These are phyloP conservation scores for Sceloporus tristichus DNA, from an alignment of 2,113 vertebrate genomes.

Conservation along the genomic window DNA sequence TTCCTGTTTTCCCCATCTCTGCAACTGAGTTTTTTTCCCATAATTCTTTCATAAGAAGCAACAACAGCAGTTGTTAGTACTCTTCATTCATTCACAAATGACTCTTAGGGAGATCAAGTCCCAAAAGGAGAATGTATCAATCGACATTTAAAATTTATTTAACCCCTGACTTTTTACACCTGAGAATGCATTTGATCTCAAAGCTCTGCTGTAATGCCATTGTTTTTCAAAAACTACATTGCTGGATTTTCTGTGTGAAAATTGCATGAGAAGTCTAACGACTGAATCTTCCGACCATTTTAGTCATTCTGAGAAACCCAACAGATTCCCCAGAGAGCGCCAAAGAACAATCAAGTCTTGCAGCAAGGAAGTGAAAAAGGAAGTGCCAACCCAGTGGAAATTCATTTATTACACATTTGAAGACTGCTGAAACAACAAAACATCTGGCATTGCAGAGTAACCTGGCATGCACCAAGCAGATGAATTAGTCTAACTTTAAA, in stretches of 20 bases:
- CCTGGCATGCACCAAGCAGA: constrained; percentile 41
- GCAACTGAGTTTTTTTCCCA: not conserved
- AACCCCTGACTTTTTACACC: constrained; percentile 54
- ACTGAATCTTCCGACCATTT: constrained; percentile 52
- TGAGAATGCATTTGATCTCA: constrained; percentile 60
- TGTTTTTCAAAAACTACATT: constrained; percentile 46
- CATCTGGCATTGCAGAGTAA: constrained; percentile 47
- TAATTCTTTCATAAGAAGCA: not conserved
- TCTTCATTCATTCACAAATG: not conserved
- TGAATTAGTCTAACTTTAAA: constrained; percentile 43
- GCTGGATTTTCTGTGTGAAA: constrained; percentile 59
- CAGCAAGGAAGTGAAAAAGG: constrained; percentile 80
- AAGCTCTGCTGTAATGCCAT: constrained; percentile 41
- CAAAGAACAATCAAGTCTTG: constrained; percentile 76
- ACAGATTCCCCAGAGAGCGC: constrained; percentile 58
- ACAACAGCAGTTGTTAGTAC: not conserved
- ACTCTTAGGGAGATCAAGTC: not conserved
- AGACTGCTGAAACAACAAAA: constrained; percentile 80
- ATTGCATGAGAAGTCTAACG: constrained; percentile 35
- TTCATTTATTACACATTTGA: constrained; percentile 77
- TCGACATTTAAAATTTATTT: constrained; percentile 44
- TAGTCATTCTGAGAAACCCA: constrained; percentile 67
- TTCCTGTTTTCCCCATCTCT: not conserved
- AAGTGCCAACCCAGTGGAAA: constrained; percentile 81
- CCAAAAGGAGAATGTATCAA: constrained; percentile 14